Base-by-base conservation (phyloP, 1,140 invertebrate genomes). In the Rhyacophila brunnea region DNA sequence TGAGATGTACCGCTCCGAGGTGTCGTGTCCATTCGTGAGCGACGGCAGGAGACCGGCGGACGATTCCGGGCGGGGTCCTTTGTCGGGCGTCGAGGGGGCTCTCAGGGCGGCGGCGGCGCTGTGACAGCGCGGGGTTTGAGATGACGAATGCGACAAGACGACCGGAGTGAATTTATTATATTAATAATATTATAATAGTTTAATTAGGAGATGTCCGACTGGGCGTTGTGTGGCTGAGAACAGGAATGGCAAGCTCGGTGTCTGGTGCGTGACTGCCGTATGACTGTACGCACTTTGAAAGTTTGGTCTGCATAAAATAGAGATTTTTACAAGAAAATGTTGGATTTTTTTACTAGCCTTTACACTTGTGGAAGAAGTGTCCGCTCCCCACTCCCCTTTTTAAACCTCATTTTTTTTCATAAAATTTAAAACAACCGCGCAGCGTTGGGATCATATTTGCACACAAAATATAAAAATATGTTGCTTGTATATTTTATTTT, bases 121-220 rank as follows among this genome's bases (percentile, higher is more conserved):
- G 43, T 46, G 54, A 20, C 20, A 13, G 23, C 43, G 61, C 32
- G 46, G 55, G 44, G 19, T 43, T 28, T 53, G 34, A 47, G 48
- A 52, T 28, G 62, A 52, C 13, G 53, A 19, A 57, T 59, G 52
- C 53, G 38, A 54, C 32, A 36, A 50, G 62, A 59, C 35, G 57
- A 59, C 40, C 18, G 42, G 54, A 28, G 48, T 57, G 53, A 59
- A 51, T 64, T 55, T 51, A 56, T 51, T 65, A 65, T 61, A 61
- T 61, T 51, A 62, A 62, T 60, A 61, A 60, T 60, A 57, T 60
- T 60, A 60, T 64, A 65, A 65, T 65, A 65, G 63, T 54, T 64
- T 65, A 65, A 65, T 60, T 65, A 58, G 59, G 53, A 44, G 55
- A 62, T 62, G 55, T 50, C 40, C 52, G 55, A 54, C 35, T 62